Base-by-base conservation (phyloP, 2,113 vertebrate genomes). In the Notarius quadriscutis region DNA sequence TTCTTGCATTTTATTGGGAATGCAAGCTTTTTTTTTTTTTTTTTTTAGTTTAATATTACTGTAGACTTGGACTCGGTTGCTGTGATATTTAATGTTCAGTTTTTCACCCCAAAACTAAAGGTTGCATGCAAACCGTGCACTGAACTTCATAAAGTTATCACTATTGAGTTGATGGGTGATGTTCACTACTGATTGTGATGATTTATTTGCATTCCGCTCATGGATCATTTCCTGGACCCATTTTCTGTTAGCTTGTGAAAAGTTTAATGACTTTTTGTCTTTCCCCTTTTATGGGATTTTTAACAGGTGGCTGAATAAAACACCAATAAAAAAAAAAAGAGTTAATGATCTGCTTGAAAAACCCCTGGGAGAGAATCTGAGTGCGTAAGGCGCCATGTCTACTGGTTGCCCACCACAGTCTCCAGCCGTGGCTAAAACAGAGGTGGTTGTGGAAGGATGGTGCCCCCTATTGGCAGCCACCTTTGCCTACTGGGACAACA, bases 401-500 rank as follows among this genome's bases (percentile, higher is more conserved):
- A 93, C 96, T 30, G 96, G 96, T 85, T 97, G 97, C 92, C 97
- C 97, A 14, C 98, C 98, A 20, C 98, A 98, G 0, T 99, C 98
- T 63, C 98, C 98, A 62, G 97, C 97, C 55, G 97, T 99, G 92
- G 97, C 97, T 34, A 99, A 99, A 95, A 98, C 97, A 55, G 97
- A 98, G 92, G 97, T 99, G 12, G 89, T 93, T 0, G 88, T 99
- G 30, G 96, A 95, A 83, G 97, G 97, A 51, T 96, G 97, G 90
- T 99, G 97, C n/a, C 98, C 98, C 1, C 92, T 99, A 74, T 87
- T 99, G 84, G 98, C 98, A 88, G 98, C 98, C 81, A 99, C 98
- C 81, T 99, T 99, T 87, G 98, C 98, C 87, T 99, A 99, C 94
- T 99, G 98, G 98, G 98, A 99, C 93, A 99, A 99, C 92, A 99